phyloP scores from a whole-genome alignment of 2,113 vertebrate genomes.

The Hipposideros armiger region DNA sequence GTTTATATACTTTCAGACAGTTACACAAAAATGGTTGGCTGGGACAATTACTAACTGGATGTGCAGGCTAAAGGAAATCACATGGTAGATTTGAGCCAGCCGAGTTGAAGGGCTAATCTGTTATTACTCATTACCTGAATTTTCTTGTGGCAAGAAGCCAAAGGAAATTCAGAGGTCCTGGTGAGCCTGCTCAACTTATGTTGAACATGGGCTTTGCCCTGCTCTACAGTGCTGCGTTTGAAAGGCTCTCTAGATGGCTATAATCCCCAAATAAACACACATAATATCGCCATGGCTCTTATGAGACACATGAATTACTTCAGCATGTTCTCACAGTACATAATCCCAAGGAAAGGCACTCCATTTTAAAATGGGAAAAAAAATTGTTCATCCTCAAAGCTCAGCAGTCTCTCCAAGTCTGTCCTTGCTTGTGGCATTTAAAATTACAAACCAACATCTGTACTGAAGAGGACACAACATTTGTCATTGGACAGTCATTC shows the following conservation, averaged over 20 bases:
- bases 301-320: slow-evolving; percentile 35
- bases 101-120: slow-evolving; percentile 1
- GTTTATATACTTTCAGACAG: slow-evolving; percentile 49
- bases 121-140: slow-evolving; percentile 43
- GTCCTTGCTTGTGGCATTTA: slow-evolving; percentile 5
- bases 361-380: slow-evolving; percentile 50
- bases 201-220: not conserved
- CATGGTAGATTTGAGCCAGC: slow-evolving; percentile 5
- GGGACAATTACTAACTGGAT: slow-evolving; percentile 29
- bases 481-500: not conserved
- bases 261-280: slow-evolving; percentile 53
- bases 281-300: not conserved
- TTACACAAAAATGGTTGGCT: slow-evolving; percentile 38
- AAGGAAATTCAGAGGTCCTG: slow-evolving; percentile 37
- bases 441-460: slow-evolving; percentile 31
- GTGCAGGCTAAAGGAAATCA: slow-evolving; percentile 48
- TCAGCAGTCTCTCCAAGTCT: not conserved
- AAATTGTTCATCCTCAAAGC: not conserved
- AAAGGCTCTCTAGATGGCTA: slow-evolving; percentile 17
- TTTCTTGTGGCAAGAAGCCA: slow-evolving; percentile 57
- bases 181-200: slow-evolving; percentile 11
- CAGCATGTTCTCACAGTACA: not conserved
- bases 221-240: not conserved
- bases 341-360: slow-evolving; percentile 33
- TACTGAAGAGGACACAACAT: not conserved